A percentile compares a stretch with the other conserved stretches of the same genome.
These are phyloP conservation scores for Cistogaster globosa DNA, from an alignment of 2,888 invertebrate genomes.

Conservation along the genomic window DNA sequence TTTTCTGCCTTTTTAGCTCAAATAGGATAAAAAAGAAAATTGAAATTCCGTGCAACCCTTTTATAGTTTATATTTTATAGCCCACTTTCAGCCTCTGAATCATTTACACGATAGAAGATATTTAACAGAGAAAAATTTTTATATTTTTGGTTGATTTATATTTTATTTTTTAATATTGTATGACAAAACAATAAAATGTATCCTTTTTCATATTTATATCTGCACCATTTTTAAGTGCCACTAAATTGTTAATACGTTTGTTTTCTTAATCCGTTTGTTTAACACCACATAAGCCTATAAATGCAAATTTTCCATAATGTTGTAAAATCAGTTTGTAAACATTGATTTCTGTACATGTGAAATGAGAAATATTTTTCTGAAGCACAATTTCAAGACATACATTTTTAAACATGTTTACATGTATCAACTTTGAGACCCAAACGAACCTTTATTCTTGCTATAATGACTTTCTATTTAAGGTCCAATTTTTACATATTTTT, in stretches of 20 bases:
- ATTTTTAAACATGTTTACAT: too few species aligned
- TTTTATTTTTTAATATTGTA: background rate
- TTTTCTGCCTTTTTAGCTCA: background rate
- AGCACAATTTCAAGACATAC: too few species aligned
- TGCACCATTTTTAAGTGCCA: background rate
- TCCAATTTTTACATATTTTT: too few species aligned
- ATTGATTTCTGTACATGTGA: too few species aligned
- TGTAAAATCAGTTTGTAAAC: background rate
- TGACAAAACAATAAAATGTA: slow-evolving; percentile 33
- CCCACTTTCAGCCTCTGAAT: too few species aligned
- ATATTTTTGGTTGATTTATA: slow-evolving; percentile 6
- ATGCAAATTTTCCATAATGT: too few species aligned
- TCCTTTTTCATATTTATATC: slow-evolving; percentile 15
- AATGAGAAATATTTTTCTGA: too few species aligned
- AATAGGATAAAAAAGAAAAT: slow-evolving; percentile 4
- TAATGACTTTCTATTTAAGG: too few species aligned
- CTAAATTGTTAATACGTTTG: background rate
- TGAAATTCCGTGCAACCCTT: slow-evolving; percentile 2
- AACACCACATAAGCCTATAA: background rate
- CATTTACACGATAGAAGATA: background rate
- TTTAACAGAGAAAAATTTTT: background rate
- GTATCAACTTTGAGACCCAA: too few species aligned
- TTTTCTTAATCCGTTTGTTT: background rate
- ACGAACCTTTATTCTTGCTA: too few species aligned
- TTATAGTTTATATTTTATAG: slow-evolving; percentile 2